Conservation (phyloP, 2,113 vertebrate genomes). For the Dinomys branickii region DNA sequence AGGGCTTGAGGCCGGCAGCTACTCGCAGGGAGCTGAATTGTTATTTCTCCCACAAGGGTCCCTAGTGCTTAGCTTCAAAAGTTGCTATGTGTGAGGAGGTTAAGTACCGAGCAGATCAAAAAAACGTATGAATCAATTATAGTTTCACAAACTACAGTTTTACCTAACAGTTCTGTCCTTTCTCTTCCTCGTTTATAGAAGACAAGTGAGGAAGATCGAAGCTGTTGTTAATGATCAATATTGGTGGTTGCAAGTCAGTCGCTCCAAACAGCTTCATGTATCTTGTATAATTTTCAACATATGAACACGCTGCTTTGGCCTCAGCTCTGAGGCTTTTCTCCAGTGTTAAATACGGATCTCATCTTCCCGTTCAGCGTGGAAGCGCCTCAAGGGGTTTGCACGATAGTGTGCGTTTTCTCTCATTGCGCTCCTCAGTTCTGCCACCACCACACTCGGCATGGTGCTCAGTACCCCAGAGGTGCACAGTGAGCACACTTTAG, state of each 20-base stretch:
- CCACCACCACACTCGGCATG: background rate
- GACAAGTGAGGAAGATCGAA: background rate
- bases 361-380: background rate
- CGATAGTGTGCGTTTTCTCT: background rate
- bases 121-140: background rate
- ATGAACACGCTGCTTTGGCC: background rate
- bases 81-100: background rate
- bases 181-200: slow-evolving; percentile 22
- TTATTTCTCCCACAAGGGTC: background rate
- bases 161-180: background rate
- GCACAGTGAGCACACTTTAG: background rate
- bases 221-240: background rate
- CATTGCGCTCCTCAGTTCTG: background rate
- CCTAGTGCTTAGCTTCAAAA: slow-evolving; percentile 8
- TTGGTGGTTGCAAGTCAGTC: background rate
- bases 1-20: background rate
- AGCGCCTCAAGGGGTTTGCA: background rate
- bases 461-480: background rate
- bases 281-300: background rate
- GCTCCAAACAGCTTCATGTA: background rate
- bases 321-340: background rate
- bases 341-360: background rate
- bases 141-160: background rate
- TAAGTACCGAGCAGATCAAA: background rate
- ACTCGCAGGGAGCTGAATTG: background rate